Evolutionary conservation across 2,888 invertebrate species (phyloP).

Genomic region (Cremastinae sp.): DNA sequence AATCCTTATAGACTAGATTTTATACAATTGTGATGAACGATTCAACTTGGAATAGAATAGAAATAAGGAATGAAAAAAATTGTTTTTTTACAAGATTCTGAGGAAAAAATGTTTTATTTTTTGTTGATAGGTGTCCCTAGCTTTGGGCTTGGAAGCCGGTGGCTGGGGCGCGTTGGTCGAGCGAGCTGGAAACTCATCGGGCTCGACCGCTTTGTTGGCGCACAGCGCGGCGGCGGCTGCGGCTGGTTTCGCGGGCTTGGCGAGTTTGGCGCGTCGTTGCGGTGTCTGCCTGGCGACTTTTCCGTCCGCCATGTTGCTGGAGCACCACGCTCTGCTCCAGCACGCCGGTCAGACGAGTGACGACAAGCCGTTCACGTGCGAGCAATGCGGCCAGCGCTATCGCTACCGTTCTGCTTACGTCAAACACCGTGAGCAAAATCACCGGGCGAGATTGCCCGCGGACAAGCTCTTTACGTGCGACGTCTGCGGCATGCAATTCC

Average conservation of each 20-base stretch:
- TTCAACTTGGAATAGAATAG: too few relatives aligned
- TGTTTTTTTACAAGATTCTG: background rate
- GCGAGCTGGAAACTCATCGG: conserved; percentile 75
- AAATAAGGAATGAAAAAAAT: background rate
- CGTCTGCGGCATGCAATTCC: conserved; percentile 95
- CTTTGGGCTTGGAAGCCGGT: conserved; percentile 79
- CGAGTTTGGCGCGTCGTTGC: conserved; percentile 83
- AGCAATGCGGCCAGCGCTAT: conserved; percentile 95
- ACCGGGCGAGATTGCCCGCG: conserved; percentile 91
- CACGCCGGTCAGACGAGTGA: conserved; percentile 87
- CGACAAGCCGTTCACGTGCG: conserved; percentile 95
- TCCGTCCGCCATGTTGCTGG: conserved; percentile 92
- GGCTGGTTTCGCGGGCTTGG: conserved; percentile 73
- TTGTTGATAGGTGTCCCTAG: conserved; percentile 76
- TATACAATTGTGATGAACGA: too few relatives aligned
- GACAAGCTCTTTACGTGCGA: conserved; percentile 95
- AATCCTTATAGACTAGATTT: too few relatives aligned
- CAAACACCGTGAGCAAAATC: conserved; percentile 93
- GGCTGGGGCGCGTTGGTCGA: conserved; percentile 80
- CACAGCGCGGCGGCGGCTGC: conserved; percentile 59
- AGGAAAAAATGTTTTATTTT: conserved; percentile 25
- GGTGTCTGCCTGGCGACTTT: conserved; percentile 92
- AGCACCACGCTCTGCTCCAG: conserved; percentile 92
- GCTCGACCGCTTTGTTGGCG: conserved; percentile 71
- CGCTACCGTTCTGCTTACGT: conserved; percentile 92